These are phyloP conservation scores for Pollenia labialis DNA, from an alignment of 2,888 invertebrate species.

Conservation along the genomic window DNA sequence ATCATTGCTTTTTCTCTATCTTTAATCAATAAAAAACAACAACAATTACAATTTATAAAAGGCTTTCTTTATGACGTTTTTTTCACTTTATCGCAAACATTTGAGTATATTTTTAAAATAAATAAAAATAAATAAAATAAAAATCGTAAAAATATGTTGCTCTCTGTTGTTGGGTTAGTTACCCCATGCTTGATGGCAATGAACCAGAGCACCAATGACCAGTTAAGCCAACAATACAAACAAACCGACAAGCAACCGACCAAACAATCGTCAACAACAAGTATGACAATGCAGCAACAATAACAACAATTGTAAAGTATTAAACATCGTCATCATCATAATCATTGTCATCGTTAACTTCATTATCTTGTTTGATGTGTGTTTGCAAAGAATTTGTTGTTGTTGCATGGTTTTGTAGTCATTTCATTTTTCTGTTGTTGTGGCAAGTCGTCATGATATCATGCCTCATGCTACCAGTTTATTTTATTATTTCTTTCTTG, in stretches of 20 bases:
- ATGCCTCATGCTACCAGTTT: conserved; percentile 48
- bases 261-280: conserved; percentile 41
- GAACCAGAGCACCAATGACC: conserved; percentile 85
- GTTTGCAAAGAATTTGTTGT: not conserved
- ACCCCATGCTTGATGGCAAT: conserved; percentile 84
- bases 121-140: conserved; percentile 57
- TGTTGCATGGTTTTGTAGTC: conserved; percentile 14
- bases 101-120: conserved; percentile 39
- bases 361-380: conserved; percentile 32
- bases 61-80: conserved; percentile 68
- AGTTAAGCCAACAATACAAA: conserved; percentile 74
- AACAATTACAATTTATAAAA: conserved; percentile 21
- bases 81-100: conserved; percentile 13
- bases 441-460: conserved; percentile 45
- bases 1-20: conserved; percentile 35
- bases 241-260: conserved; percentile 31
- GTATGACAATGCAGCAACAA: conserved; percentile 54
- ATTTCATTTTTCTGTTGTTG: conserved; percentile 10
- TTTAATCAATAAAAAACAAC: conserved; percentile 36
- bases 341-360: conserved; percentile 42
- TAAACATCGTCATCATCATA: conserved; percentile 42
- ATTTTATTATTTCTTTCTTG: not conserved
- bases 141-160: conserved; percentile 71
- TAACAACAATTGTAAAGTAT: conserved; percentile 26
- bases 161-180: conserved; percentile 81